Conservation (phyloP, 1,140 invertebrate genomes). For the Periplaneta americana region DNA sequence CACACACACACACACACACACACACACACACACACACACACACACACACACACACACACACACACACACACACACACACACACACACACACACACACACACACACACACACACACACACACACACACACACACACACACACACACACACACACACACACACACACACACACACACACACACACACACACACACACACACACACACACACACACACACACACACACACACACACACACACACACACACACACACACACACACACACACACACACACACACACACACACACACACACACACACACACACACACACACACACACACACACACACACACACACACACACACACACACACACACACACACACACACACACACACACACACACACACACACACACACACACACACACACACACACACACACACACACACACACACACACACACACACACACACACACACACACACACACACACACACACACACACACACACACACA, state of each 20-base stretch:
- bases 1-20: constrained; percentile 16
- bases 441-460: constrained; percentile 16
- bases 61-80: constrained; percentile 16
- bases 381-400: constrained; percentile 16
- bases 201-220: constrained; percentile 16
- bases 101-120: constrained; percentile 16
- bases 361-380: constrained; percentile 16
- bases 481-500: constrained; percentile 16
- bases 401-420: constrained; percentile 16
- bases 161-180: constrained; percentile 16
- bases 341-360: constrained; percentile 16
- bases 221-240: constrained; percentile 16
- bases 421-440: constrained; percentile 16
- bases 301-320: constrained; percentile 16
- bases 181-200: constrained; percentile 16
- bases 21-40: constrained; percentile 16
- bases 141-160: constrained; percentile 16
- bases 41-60: constrained; percentile 16
- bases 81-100: constrained; percentile 16
- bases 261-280: constrained; percentile 16
- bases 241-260: constrained; percentile 16
- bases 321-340: constrained; percentile 16
- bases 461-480: constrained; percentile 16
- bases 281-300: constrained; percentile 16
- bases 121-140: constrained; percentile 16